phyloP scores from a whole-genome alignment of 1,140 invertebrate species.

The Zophobas morio region DNA sequence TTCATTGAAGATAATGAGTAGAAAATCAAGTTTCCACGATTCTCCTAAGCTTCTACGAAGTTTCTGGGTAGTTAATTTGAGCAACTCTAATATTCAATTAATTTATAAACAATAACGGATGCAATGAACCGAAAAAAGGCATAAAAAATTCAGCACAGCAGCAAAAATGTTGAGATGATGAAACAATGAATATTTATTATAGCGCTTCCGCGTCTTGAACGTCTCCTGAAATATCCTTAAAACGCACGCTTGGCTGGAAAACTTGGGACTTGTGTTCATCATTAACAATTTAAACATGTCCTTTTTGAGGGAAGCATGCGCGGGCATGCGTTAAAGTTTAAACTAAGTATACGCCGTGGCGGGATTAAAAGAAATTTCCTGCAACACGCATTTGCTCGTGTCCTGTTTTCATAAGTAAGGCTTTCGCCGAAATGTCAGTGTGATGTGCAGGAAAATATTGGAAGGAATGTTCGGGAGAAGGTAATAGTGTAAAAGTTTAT shows the following conservation, averaged over 20 bases:
- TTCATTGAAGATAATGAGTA: constrained; percentile 13
- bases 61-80: constrained; percentile 2
- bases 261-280: constrained; percentile 31
- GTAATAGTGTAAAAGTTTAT: constrained; percentile 34
- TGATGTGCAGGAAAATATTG: constrained; percentile 32
- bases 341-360: constrained; percentile 26
- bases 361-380: constrained; percentile 41
- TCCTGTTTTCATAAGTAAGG: constrained; percentile 39
- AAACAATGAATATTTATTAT: constrained; percentile 43
- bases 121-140: constrained; percentile 19
- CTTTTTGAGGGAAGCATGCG: constrained; percentile 27
- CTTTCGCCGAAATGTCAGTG: constrained; percentile 31
- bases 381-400: constrained; percentile 38
- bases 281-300: constrained; percentile 43
- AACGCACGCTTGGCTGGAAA: constrained; percentile 33
- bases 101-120: constrained; percentile 16
- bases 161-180: constrained; percentile 24
- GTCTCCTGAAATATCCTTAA: constrained; percentile 26
- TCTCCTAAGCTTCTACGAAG: background rate
- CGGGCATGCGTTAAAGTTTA: constrained; percentile 38
- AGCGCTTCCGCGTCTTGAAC: constrained; percentile 24
- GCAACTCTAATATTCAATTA: background rate
- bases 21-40: background rate
- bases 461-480: constrained; percentile 15
- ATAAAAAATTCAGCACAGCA: constrained; percentile 33